phyloP scores from a whole-genome alignment of 2,113 vertebrate species.

The Lagenorhynchus albirostris region DNA sequence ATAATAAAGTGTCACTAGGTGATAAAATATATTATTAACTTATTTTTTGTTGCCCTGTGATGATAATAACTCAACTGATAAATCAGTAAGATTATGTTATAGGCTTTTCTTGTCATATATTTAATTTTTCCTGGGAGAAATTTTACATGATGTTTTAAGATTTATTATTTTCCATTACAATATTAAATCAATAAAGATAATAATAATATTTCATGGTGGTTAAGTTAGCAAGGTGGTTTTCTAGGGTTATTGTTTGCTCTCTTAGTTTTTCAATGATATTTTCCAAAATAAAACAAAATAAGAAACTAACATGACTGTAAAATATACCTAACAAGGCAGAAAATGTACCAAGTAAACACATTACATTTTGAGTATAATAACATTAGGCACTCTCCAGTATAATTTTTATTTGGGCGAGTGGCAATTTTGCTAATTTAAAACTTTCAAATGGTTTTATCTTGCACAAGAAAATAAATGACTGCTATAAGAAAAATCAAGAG shows the following conservation, averaged over 20 bases:
- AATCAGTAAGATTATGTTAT: neutral
- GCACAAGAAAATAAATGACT: neutral
- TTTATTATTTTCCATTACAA: constrained; percentile 20
- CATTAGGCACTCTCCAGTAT: neutral
- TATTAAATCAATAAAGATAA: neutral
- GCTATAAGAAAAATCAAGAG: neutral
- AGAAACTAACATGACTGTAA: neutral
- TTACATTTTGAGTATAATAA: neutral
- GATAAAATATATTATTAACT: neutral
- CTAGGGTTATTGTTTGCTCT: neutral
- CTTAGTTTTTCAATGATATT: constrained; percentile 16
- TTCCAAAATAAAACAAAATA: constrained; percentile 26
- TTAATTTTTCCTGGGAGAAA: neutral
- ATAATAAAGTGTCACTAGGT: neutral
- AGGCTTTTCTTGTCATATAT: neutral
- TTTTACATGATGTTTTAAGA: neutral
- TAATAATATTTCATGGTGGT: neutral
- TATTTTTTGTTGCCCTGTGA: neutral
- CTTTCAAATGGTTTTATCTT: neutral
- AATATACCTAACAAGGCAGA: neutral
- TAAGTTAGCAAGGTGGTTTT: neutral
- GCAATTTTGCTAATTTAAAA: constrained; percentile 19
- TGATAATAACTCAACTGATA: neutral
- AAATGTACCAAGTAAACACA: neutral
- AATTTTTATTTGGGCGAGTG: neutral